Percentiles rank a stretch among this genome's conserved stretches.
Evolutionary conservation across 2,797 vertebrate species (phyloP).

Genomic region (Acipenser ruthenus): DNA sequence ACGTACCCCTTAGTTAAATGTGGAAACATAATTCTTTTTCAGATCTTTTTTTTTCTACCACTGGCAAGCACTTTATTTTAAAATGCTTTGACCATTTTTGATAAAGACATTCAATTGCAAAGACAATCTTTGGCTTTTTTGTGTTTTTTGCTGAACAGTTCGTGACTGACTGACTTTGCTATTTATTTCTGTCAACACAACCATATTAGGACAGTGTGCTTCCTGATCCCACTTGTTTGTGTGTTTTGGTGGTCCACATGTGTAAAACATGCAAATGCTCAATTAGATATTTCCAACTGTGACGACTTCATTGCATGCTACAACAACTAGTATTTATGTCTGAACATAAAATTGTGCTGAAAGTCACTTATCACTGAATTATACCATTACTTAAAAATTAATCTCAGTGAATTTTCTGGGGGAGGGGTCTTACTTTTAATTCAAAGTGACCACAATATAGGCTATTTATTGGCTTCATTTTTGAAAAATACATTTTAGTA

Average conservation of each 20-base stretch:
- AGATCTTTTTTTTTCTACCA: constrained; percentile 44
- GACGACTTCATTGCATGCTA: constrained; percentile 58
- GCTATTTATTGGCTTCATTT: constrained; percentile 8
- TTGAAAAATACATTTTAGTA: not conserved
- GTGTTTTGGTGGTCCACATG: constrained; percentile 45
- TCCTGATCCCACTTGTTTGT: constrained; percentile 44
- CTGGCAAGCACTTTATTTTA: constrained; percentile 49
- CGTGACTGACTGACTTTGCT: constrained; percentile 75
- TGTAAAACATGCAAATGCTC: constrained; percentile 63
- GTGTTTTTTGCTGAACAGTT: constrained; percentile 58
- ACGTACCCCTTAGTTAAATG: constrained; percentile 7
- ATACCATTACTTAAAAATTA: constrained; percentile 51
- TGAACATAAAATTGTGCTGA: constrained; percentile 51
- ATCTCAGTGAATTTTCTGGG: constrained; percentile 47
- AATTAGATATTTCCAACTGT: constrained; percentile 68
- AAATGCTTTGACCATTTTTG: constrained; percentile 54
- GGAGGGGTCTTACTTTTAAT: constrained; percentile 42
- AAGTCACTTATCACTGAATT: constrained; percentile 53
- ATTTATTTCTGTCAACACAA: constrained; percentile 77
- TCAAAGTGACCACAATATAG: constrained; percentile 38
- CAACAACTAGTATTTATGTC: constrained; percentile 50
- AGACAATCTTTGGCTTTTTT: constrained; percentile 48
- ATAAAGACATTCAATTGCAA: constrained; percentile 53
- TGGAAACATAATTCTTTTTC: constrained; percentile 48
- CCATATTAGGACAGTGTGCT: constrained; percentile 50